Evolutionary conservation across 1,140 invertebrate species (phyloP).

Genomic region (Neodiprion pinetum): DNA sequence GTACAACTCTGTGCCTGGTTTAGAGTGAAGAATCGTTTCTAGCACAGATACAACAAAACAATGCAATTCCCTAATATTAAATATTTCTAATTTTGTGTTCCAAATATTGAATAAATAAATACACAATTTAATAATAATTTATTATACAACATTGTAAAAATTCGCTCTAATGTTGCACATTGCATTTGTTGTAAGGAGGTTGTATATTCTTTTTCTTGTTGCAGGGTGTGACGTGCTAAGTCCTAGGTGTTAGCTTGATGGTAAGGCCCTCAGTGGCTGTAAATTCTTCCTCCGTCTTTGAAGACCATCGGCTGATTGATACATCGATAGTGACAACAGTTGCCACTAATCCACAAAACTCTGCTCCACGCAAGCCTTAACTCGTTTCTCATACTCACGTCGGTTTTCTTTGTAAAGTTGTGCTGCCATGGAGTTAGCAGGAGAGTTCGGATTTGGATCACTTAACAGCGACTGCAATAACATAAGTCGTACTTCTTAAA

Average conservation of each 20-base stretch:
- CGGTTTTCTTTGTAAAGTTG: slow-evolving; percentile 96
- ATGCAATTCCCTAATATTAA: slow-evolving; percentile 34
- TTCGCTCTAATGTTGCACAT: slow-evolving; percentile 58
- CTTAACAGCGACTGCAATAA: slow-evolving; percentile 87
- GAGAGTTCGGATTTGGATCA: slow-evolving; percentile 97
- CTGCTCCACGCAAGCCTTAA: slow-evolving; percentile 96
- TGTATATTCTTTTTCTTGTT: slow-evolving; percentile 34
- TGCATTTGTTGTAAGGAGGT: slow-evolving; percentile 25
- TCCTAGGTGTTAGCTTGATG: slow-evolving; percentile 52
- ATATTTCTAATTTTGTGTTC: slow-evolving; percentile 42
- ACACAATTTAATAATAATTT: slow-evolving; percentile 62
- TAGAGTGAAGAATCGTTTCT: slow-evolving; percentile 28
- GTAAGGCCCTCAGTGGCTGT: slow-evolving; percentile 47
- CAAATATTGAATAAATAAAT: slow-evolving; percentile 60
- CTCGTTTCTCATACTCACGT: slow-evolving; percentile 95
- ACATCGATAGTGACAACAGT: slow-evolving; percentile 45
- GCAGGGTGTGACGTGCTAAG: slow-evolving; percentile 53
- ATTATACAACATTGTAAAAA: slow-evolving; percentile 63
- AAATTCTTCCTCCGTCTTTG: slow-evolving; percentile 47
- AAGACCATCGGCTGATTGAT: slow-evolving; percentile 49
- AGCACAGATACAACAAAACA: slow-evolving; percentile 38
- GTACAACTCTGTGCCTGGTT: slow-evolving; percentile 37
- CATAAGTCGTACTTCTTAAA: slow-evolving; percentile 54
- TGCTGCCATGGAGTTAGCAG: slow-evolving; percentile 94
- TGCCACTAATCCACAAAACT: slow-evolving; percentile 89